Percentiles rank a stretch among this genome's conserved stretches.
These are phyloP conservation scores for Ischnus inquisitorius DNA, from an alignment of 2,888 invertebrate species.

Conservation along the genomic window DNA sequence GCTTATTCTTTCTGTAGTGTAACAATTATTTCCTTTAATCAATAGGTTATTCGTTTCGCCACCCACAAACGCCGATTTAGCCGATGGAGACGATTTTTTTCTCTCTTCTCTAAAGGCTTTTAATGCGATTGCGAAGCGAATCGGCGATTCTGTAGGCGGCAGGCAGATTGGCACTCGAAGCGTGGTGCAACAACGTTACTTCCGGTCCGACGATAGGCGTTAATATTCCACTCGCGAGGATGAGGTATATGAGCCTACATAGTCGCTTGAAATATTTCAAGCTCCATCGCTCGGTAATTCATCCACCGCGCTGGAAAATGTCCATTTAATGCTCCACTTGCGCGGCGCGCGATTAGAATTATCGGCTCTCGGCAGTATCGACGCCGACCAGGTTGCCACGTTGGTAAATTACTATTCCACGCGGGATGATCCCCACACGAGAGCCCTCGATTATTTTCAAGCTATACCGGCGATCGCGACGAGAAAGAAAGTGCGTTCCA, in stretches of 20 bases:
- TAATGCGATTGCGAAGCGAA: constrained; percentile 51
- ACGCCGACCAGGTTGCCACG: not conserved
- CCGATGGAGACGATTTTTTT: no score
- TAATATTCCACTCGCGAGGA: constrained; percentile 35
- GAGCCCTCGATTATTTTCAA: not conserved
- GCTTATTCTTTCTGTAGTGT: no score
- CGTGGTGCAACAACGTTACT: constrained; percentile 53
- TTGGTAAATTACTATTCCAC: not conserved
- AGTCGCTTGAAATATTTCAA: no score
- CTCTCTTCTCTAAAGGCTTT: constrained; percentile 2
- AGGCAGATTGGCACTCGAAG: constrained; percentile 27
- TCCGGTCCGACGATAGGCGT: constrained; percentile 55
- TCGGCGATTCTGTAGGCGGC: constrained; percentile 12
- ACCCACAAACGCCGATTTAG: no score
- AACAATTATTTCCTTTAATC: no score
- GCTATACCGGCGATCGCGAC: not conserved
- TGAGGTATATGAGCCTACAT: constrained; percentile 8
- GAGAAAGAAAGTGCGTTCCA: not conserved
- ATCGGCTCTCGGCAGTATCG: constrained; percentile 12
- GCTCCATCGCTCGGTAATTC: constrained; percentile 41
- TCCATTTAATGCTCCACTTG: constrained; percentile 50
- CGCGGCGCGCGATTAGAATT: constrained; percentile 15
- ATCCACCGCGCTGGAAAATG: constrained; percentile 50
- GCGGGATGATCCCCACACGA: not conserved
- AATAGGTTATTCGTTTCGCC: no score